Evolutionary conservation across 1,140 invertebrate genomes (phyloP), one percentile per base, ranked within the genome.

Genomic region (Zaprionus gabonicus): DNA sequence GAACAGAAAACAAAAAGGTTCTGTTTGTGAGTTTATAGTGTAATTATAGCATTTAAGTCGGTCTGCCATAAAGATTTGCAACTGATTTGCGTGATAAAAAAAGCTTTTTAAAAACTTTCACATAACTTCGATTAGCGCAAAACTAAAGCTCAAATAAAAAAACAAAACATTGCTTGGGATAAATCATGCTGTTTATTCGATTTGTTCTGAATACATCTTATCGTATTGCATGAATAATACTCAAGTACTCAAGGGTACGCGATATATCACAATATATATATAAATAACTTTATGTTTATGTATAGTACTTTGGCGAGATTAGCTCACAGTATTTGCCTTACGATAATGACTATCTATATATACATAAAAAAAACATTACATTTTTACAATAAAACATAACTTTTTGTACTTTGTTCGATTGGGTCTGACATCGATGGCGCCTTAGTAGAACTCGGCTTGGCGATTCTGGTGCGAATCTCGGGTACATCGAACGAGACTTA

Each of bases 131-230:
- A 46, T 44, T n/a, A 44, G 15, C 17, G 4, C 36, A 38, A 38
- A 38, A 15, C 36, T 13, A 0, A 36, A 46, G 15, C 2, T 49
- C 13, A 12, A 51, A 51, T 23, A 23, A 13, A 51, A 51, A 51
- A 51, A 3, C n/a, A 2, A 46, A 0, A n/a, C 5, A 6, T 41
- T n/a, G 15, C 3, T 9, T 17, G 5, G 6, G n/a, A 17, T n/a
- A 46, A 46, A 46, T 46, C 41, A 46, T 46, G 41, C 4, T 51
- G 17, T 51, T 51, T 49, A 23, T 51, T 51, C 46, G 46, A 51
- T 13, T 23, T 17, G 20, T 10, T 7, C 0, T 6, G 13, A 13
- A 41, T 17, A 20, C 7, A 13, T 4, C 20, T 51, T 51, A 51
- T 51, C 46, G 20, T 5, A 23, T 3, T 20, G 9, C 4, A 51